phyloP scores from a whole-genome alignment of 2,113 vertebrate species.

The Leptobrachium leishanense region DNA sequence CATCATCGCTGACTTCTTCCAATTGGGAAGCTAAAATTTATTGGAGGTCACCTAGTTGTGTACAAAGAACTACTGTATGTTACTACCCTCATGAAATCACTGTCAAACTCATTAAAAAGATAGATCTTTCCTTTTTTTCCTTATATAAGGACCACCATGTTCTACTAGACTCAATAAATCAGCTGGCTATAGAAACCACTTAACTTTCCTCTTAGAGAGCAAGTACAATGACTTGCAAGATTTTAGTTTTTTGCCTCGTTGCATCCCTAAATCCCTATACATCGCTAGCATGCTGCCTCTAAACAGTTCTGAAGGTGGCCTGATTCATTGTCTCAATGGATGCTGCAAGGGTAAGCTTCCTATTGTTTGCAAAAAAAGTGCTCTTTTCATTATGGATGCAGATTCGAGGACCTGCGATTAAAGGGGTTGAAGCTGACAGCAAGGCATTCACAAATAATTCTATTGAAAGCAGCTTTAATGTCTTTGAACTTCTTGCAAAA shows the following conservation, averaged over 20 bases:
- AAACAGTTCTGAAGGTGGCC: constrained; percentile 38
- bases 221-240: constrained; percentile 42
- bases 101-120: constrained; percentile 49
- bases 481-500: constrained; percentile 14
- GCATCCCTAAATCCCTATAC: constrained; percentile 15
- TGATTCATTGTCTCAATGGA: constrained; percentile 35
- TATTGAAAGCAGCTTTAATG: constrained; percentile 27
- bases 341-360: constrained; percentile 37
- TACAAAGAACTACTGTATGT: constrained; percentile 47
- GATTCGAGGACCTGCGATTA: constrained; percentile 38
- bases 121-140: constrained; percentile 45
- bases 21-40: constrained; percentile 38
- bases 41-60: constrained; percentile 43
- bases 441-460: constrained; percentile 37
- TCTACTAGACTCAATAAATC: constrained; percentile 48
- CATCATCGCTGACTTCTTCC: constrained; percentile 1
- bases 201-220: constrained; percentile 41
- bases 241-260: constrained; percentile 27
- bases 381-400: constrained; percentile 37
- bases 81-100: constrained; percentile 34
- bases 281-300: constrained; percentile 21
- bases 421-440: constrained; percentile 20
- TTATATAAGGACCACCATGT: constrained; percentile 46
- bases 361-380: constrained; percentile 16
- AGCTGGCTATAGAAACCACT: constrained; percentile 41